Evolutionary conservation across 2,113 vertebrate genomes (phyloP).

Genomic region (Microtus ochrogaster): DNA sequence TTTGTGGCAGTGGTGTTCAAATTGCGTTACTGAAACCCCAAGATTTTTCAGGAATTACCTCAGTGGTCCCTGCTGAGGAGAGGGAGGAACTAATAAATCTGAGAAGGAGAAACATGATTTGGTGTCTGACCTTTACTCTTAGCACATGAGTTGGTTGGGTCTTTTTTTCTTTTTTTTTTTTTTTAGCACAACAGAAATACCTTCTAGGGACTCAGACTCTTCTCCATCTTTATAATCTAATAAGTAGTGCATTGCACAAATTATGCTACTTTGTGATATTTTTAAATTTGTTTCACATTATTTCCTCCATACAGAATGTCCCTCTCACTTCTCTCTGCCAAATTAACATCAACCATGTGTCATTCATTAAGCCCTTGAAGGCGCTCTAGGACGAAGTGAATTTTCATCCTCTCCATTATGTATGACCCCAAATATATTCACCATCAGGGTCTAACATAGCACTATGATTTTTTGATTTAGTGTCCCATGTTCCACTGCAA

Average conservation of each 20-base stretch:
- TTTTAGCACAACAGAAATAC: neutral
- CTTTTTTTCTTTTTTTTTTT: accelerated
- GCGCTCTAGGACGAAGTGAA: neutral
- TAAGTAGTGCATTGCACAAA: neutral
- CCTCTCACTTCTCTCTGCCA: neutral
- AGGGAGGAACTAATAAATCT: neutral
- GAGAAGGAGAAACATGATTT: neutral
- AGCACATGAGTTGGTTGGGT: neutral
- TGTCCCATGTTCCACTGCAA: neutral
- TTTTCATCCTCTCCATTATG: neutral
- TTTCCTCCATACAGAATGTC: neutral
- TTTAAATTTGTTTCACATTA: neutral
- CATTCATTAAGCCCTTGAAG: neutral
- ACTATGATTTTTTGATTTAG: neutral
- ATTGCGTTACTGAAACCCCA: neutral
- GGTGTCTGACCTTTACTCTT: neutral
- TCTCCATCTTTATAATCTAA: neutral
- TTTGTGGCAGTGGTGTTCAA: neutral
- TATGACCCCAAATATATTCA: neutral
- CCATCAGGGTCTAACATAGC: neutral
- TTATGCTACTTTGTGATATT: neutral
- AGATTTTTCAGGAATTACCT: neutral
- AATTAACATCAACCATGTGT: neutral
- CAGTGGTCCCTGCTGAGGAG: neutral
- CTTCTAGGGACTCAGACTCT: neutral